These are phyloP conservation scores for Drosophila cracens DNA, from an alignment of 2,888 invertebrate genomes.

Conservation along the genomic window DNA sequence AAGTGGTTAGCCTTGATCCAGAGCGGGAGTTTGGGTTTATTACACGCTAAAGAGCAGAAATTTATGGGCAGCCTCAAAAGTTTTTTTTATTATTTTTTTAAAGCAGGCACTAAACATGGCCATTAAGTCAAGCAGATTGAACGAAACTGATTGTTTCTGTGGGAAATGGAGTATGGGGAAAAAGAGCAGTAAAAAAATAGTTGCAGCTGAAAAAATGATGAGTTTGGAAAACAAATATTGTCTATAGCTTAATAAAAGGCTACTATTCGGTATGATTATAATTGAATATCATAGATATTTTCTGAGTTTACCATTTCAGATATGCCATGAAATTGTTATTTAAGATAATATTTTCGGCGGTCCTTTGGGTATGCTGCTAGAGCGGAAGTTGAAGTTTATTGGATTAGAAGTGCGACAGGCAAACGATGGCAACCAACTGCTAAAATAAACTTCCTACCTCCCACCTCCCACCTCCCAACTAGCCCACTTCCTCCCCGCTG, in stretches of 20 bases:
- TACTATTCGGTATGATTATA: neutral
- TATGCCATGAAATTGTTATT: conserved; percentile 1
- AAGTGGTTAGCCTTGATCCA: neutral
- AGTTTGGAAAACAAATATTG: neutral
- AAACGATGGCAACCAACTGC: neutral
- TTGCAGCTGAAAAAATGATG: neutral
- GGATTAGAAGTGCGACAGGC: conserved; percentile 49
- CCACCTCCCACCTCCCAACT: neutral
- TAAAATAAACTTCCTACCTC: conserved; percentile 20
- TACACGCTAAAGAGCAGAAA: neutral
- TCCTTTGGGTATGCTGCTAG: conserved; percentile 16
- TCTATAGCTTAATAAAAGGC: neutral
- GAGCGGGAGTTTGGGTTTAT: neutral
- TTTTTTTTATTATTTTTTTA: neutral
- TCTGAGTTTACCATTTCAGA: neutral
- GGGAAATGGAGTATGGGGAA: neutral
- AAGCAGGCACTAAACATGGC: neutral
- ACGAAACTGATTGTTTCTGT: neutral
- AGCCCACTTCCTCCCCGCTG: neutral
- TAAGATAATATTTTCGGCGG: conserved; percentile 25
- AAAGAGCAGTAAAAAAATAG: neutral
- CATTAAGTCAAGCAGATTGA: neutral
- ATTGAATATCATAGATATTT: neutral
- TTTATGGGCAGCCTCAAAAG: neutral
- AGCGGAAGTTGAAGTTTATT: conserved; percentile 61